These are phyloP conservation scores for Yponomeuta cagnagella DNA, from an alignment of 2,888 invertebrate species.

Conservation along the genomic window DNA sequence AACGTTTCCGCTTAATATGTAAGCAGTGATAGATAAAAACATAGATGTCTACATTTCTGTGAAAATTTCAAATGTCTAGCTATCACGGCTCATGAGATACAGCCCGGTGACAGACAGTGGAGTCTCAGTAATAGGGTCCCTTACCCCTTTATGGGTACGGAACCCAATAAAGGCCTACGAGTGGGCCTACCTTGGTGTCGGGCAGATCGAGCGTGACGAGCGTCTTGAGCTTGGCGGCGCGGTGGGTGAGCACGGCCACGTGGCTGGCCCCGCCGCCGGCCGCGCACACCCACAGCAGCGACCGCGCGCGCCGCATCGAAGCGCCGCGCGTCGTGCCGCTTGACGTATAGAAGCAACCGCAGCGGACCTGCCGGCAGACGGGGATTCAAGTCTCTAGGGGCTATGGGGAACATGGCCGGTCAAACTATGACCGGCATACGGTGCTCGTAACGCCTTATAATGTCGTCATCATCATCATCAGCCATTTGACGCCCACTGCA, in stretches of 20 bases:
- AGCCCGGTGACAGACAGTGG: too few species aligned
- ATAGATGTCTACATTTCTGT: too few species aligned
- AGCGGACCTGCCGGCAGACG: slow-evolving; percentile 81
- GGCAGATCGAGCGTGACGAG: slow-evolving; percentile 86
- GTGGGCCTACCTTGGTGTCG: slow-evolving; percentile 78
- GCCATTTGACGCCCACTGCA: too few species aligned
- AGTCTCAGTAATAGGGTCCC: too few species aligned
- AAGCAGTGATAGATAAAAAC: too few species aligned
- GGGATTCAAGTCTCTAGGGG: not conserved
- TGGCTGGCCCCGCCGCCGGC: slow-evolving; percentile 85
- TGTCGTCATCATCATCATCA: too few species aligned
- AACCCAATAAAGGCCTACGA: too few species aligned
- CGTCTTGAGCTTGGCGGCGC: slow-evolving; percentile 83
- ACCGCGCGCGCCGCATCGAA: slow-evolving; percentile 80
- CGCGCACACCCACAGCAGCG: slow-evolving; percentile 93
- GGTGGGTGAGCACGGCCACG: slow-evolving; percentile 86
- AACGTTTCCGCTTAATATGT: too few species aligned
- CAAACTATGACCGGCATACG: not conserved
- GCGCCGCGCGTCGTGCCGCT: slow-evolving; percentile 75
- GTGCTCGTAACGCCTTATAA: not conserved
- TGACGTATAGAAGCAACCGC: slow-evolving; percentile 92
- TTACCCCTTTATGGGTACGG: too few species aligned
- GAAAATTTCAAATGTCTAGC: too few species aligned
- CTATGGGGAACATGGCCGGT: not conserved
- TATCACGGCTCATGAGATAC: too few species aligned